Percentiles rank a stretch among this genome's conserved stretches.
Conservation (phyloP, 2,797 vertebrate species). For the Ara ararauna region DNA sequence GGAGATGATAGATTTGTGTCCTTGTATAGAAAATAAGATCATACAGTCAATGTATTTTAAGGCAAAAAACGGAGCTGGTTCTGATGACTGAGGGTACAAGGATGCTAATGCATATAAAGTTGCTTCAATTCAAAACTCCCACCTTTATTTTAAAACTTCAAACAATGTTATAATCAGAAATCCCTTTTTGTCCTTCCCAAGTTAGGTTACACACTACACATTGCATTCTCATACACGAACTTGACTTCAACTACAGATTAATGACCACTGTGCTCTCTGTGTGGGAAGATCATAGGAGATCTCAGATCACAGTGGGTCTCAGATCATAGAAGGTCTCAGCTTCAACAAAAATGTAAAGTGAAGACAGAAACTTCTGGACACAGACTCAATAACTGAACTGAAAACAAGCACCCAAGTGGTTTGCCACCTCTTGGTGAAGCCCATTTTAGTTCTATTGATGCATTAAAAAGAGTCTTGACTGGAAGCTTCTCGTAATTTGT, state of each 20-base stretch:
- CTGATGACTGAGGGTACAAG: not conserved
- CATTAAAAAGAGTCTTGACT: not conserved
- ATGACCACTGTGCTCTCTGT: not conserved
- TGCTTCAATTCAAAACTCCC: not conserved
- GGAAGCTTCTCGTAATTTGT: not conserved
- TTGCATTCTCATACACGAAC: not conserved
- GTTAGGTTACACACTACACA: not conserved
- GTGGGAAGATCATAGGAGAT: not conserved
- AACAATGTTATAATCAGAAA: not conserved
- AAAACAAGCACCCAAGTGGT: not conserved
- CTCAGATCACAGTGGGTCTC: not conserved
- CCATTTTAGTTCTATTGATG: not conserved
- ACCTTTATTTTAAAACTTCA: not conserved
- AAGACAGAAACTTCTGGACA: not conserved
- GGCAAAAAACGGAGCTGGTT: not conserved
- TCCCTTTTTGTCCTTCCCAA: not conserved
- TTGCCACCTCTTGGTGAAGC: not conserved
- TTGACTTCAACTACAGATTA: not conserved
- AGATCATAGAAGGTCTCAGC: not conserved
- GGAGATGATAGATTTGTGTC: not conserved
- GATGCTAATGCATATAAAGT: not conserved
- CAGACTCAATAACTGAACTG: not conserved
- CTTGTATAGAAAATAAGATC: not conserved
- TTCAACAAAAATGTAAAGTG: not conserved
- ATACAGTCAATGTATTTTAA: not conserved